Conservation (phyloP, 2,888 invertebrate species). For the Noctua comes region DNA sequence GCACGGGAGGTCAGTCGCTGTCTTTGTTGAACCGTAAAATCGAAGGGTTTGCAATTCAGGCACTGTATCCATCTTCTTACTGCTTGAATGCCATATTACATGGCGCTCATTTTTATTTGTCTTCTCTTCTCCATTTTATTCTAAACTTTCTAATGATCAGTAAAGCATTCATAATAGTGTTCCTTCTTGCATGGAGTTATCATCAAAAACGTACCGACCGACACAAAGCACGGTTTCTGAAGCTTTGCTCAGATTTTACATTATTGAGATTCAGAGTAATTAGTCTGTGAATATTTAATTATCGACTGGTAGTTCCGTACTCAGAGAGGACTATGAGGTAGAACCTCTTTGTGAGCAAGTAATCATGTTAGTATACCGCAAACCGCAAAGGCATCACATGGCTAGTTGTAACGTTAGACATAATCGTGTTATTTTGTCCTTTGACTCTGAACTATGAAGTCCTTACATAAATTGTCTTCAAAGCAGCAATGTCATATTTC, state of each 20-base stretch:
- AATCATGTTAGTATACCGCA: constrained; percentile 17
- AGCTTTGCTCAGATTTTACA: background rate
- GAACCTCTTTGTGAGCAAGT: background rate
- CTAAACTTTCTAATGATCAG: background rate
- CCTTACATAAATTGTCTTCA: background rate
- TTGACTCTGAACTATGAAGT: background rate
- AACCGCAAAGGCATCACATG: constrained; percentile 19
- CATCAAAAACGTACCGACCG: background rate
- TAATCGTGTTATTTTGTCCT: constrained; percentile 8
- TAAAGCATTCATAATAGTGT: background rate
- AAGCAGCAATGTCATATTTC: background rate
- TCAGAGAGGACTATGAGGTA: background rate
- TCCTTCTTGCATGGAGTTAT: background rate
- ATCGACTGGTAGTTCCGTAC: background rate
- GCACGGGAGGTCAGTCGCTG: background rate
- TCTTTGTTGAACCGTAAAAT: background rate
- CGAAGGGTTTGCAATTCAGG: background rate
- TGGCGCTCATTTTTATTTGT: background rate
- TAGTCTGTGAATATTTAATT: constrained; percentile 5
- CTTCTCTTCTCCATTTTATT: background rate
- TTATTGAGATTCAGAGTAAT: background rate
- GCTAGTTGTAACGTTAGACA: background rate
- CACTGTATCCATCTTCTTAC: background rate
- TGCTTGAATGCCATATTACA: background rate
- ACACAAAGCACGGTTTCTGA: background rate